phyloP scores from a whole-genome alignment of 1,140 invertebrate species.

The Leguminivora glycinivorella region DNA sequence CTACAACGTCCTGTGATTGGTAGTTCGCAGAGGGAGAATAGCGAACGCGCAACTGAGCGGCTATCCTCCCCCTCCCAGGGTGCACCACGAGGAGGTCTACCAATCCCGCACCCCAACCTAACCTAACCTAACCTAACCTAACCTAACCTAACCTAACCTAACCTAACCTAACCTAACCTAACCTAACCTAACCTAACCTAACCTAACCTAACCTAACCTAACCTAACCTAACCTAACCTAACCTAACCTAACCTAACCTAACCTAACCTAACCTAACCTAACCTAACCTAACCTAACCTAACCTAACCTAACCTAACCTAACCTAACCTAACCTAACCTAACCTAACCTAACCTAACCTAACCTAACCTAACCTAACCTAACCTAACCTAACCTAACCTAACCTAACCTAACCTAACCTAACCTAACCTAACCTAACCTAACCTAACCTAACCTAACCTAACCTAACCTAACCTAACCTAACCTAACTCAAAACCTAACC shows the following conservation, averaged over 20 bases:
- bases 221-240: slow-evolving; percentile 33
- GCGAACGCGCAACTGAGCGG: too few species aligned
- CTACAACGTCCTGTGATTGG: too few species aligned
- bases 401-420: slow-evolving; percentile 42
- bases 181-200: slow-evolving; percentile 31
- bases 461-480: slow-evolving; percentile 57
- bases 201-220: slow-evolving; percentile 21
- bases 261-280: slow-evolving; percentile 35
- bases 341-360: slow-evolving; percentile 28
- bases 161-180: slow-evolving; percentile 30
- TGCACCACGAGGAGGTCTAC: too few species aligned
- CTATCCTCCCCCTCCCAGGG: too few species aligned
- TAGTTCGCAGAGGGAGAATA: too few species aligned
- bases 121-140: slow-evolving; percentile 13
- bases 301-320: slow-evolving; percentile 32
- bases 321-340: slow-evolving; percentile 37
- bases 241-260: slow-evolving; percentile 38
- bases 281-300: slow-evolving; percentile 35
- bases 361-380: slow-evolving; percentile 41
- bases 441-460: slow-evolving; percentile 55
- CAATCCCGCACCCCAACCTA: too few species aligned
- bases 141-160: slow-evolving; percentile 28
- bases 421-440: slow-evolving; percentile 42
- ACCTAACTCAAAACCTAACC: too few species aligned
- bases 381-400: slow-evolving; percentile 34